phyloP scores from a whole-genome alignment of 2,113 vertebrate genomes.

The Phoenicopterus ruber region DNA sequence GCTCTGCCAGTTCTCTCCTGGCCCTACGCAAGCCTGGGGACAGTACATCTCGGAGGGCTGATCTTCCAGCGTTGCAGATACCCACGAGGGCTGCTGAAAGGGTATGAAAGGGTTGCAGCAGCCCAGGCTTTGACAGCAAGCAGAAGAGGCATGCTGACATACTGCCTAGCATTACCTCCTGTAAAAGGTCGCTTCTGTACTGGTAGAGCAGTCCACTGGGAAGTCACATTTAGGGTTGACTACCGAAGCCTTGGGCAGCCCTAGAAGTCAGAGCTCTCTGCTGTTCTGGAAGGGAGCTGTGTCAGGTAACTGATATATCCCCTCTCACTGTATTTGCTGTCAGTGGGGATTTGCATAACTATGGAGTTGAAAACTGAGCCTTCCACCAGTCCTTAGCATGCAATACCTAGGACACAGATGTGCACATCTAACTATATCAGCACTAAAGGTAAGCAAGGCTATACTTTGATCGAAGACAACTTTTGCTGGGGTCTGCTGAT shows the following conservation, averaged over 20 bases:
- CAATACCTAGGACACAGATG: not conserved
- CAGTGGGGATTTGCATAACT: not conserved
- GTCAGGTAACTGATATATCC: not conserved
- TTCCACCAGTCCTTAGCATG: not conserved
- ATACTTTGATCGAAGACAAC: not conserved
- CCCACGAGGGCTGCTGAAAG: not conserved
- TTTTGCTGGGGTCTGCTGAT: not conserved
- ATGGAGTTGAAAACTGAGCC: not conserved
- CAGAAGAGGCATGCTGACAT: not conserved
- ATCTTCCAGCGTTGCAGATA: not conserved
- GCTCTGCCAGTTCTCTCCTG: not conserved
- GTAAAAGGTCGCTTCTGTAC: not conserved
- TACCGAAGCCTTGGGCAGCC: not conserved
- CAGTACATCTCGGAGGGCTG: not conserved
- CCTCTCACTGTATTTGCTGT: not conserved
- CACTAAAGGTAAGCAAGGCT: not conserved
- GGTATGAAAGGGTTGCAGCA: not conserved
- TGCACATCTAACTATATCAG: not conserved
- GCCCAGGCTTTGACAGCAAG: not conserved
- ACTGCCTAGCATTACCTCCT: not conserved
- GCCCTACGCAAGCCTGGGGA: too few relatives aligned
- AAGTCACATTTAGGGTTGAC: not conserved
- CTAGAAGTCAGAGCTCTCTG: not conserved
- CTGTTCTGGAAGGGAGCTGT: not conserved
- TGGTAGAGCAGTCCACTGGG: not conserved